phyloP scores from a whole-genome alignment of 2,797 vertebrate species.

The Protosalanx chinensis region DNA sequence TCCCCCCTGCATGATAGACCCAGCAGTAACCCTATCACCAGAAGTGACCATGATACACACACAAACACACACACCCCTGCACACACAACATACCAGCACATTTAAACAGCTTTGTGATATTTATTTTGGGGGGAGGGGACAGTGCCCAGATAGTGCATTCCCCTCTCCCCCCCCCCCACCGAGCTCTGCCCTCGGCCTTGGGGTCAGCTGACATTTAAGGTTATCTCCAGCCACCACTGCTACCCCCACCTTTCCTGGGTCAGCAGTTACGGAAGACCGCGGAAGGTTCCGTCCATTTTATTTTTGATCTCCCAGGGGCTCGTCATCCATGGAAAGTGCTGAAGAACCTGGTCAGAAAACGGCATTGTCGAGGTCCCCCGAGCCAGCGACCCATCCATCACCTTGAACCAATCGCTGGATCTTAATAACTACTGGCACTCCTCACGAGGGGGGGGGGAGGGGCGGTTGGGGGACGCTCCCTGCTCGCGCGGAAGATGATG shows the following conservation, averaged over 20 bases:
- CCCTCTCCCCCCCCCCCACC: no score
- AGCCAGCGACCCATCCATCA: conserved; percentile 53
- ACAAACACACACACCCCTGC: neutral
- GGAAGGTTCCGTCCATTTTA: conserved; percentile 39
- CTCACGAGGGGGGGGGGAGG: conserved; percentile 38
- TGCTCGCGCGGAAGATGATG: conserved; percentile 53
- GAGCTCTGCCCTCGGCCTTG: conserved; percentile 17
- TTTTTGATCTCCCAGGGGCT: conserved; percentile 61
- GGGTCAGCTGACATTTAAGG: conserved; percentile 57
- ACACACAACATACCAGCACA: conserved; percentile 35
- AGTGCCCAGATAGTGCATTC: conserved; percentile 4
- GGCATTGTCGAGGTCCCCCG: conserved; percentile 35
- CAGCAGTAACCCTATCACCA: conserved; percentile 26
- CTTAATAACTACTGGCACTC: conserved; percentile 62
- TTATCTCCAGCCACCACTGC: conserved; percentile 41
- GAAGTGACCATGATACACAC: conserved; percentile 35
- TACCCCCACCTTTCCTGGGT: conserved; percentile 48
- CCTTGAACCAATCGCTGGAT: conserved; percentile 52
- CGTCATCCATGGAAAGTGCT: conserved; percentile 70
- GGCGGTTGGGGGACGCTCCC: conserved; percentile 39
- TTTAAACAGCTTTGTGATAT: conserved; percentile 21
- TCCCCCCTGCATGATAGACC: conserved; percentile 46
- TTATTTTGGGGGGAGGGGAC: no score
- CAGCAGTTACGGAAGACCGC: conserved; percentile 57
- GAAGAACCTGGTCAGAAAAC: conserved; percentile 53